Conservation (phyloP, 2,113 vertebrate genomes). For the Rhombomys opimus region DNA sequence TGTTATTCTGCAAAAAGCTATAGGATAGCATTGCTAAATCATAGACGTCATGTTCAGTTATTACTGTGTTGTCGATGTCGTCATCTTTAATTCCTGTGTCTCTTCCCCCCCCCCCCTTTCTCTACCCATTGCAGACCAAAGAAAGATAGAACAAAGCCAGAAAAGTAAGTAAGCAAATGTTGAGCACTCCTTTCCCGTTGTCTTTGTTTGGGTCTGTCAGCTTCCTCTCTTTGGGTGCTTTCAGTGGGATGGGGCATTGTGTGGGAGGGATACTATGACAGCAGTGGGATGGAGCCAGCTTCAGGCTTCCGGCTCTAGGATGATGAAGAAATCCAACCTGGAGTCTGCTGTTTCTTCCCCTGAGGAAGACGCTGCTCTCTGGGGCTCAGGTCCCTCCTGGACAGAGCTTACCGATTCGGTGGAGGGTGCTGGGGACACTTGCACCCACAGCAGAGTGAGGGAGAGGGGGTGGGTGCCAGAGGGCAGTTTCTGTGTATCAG, state of each 20-base stretch:
- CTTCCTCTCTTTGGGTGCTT: constrained; percentile 68
- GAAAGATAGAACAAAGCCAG: constrained; percentile 94
- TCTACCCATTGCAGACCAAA: constrained; percentile 90
- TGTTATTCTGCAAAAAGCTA: not conserved
- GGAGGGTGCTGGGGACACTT: not conserved
- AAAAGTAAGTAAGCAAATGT: constrained; percentile 94
- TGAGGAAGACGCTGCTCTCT: constrained; percentile 63
- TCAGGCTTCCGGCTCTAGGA: not conserved
- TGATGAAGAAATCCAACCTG: constrained; percentile 46
- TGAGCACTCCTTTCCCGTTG: constrained; percentile 57
- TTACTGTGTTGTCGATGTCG: not conserved
- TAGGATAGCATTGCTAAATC: not conserved
- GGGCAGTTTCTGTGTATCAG: not conserved
- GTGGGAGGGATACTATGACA: not conserved
- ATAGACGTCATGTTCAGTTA: not conserved
- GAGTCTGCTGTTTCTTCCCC: constrained; percentile 41
- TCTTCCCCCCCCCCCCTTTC: constrained; percentile 83
- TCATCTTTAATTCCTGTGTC: constrained; percentile 67
- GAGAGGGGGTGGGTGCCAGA: not conserved
- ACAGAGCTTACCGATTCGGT: not conserved
- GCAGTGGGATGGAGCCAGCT: not conserved
- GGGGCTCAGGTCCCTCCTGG: not conserved
- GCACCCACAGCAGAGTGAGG: not conserved
- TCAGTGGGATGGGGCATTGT: not conserved
- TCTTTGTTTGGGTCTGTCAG: constrained; percentile 75